phyloP scores from a whole-genome alignment of 1,140 invertebrate genomes.

The Penaeus japonicus region DNA sequence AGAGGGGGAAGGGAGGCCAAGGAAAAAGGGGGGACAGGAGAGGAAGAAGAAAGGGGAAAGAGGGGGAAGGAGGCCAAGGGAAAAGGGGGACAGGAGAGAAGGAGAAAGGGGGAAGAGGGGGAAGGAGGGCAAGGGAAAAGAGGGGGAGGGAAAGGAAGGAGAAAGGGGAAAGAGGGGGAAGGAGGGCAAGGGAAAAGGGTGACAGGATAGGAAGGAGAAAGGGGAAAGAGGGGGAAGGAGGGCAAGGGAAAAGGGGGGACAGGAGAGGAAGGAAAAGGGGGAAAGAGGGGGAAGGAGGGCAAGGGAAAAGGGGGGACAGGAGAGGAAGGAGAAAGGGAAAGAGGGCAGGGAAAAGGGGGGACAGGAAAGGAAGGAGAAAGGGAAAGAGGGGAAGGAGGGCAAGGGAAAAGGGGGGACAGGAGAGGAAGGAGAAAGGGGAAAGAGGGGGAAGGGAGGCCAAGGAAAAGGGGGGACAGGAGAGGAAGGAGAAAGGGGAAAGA shows the following conservation, averaged over 20 bases:
- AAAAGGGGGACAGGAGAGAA: background rate
- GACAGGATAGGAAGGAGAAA: background rate
- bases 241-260: background rate
- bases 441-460: background rate
- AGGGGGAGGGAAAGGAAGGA: too few relatives aligned
- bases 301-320: background rate
- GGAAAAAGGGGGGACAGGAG: background rate
- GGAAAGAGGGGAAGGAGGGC: background rate
- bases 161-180: too few relatives aligned
- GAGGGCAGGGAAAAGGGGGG: background rate
- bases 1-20: background rate
- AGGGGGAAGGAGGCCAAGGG: background rate
- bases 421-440: background rate
- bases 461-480: too few relatives aligned
- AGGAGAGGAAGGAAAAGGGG: too few relatives aligned
- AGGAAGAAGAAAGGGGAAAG: too few relatives aligned
- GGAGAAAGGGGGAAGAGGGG: background rate
- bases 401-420: background rate
- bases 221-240: too few relatives aligned
- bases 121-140: too few relatives aligned
- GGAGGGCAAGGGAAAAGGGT: too few relatives aligned
- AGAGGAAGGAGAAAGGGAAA: too few relatives aligned
- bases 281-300: background rate
- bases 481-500: background rate
- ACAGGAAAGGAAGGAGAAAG: background rate